Evolutionary conservation across 2,888 invertebrate species (phyloP).

Genomic region (Drosophila algonquin): DNA sequence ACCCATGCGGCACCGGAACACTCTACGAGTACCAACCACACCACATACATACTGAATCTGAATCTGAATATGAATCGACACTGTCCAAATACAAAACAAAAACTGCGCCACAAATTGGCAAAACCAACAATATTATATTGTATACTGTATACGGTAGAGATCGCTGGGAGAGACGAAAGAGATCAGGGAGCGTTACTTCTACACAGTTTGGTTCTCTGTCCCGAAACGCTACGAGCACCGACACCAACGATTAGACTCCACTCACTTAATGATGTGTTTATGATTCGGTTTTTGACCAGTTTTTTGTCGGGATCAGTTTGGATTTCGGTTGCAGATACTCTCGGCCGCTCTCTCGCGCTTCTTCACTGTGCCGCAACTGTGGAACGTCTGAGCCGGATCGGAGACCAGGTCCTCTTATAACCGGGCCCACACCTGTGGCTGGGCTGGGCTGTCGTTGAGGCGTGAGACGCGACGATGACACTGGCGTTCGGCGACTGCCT

Average conservation of each 20-base stretch:
- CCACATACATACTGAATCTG: slow-evolving; percentile 24
- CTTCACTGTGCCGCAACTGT: slow-evolving; percentile 65
- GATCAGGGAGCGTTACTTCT: not conserved
- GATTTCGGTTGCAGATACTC: slow-evolving; percentile 24
- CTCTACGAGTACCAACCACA: not conserved
- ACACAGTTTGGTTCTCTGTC: not conserved
- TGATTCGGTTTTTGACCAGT: slow-evolving; percentile 37
- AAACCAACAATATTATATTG: slow-evolving; percentile 55
- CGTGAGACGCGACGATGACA: slow-evolving; percentile 27
- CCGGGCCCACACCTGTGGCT: slow-evolving; percentile 47
- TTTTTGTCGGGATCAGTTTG: slow-evolving; percentile 16
- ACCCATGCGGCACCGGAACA: not conserved
- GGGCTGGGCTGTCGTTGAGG: not conserved
- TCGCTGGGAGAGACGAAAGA: slow-evolving; percentile 6
- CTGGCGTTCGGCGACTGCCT: not conserved
- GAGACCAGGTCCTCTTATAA: slow-evolving; percentile 76
- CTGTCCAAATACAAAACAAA: slow-evolving; percentile 50
- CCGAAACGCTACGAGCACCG: slow-evolving; percentile 13
- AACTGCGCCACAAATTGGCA: slow-evolving; percentile 70
- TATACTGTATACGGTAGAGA: slow-evolving; percentile 2
- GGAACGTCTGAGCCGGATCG: slow-evolving; percentile 70
- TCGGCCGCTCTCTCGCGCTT: slow-evolving; percentile 33
- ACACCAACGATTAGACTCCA: slow-evolving; percentile 1
- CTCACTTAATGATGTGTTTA: slow-evolving; percentile 43
- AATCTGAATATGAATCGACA: slow-evolving; percentile 2